Evolutionary conservation across 2,888 invertebrate genomes (phyloP), one percentile per base, ranked within the genome.

Genomic region (Alsophila aescularia): DNA sequence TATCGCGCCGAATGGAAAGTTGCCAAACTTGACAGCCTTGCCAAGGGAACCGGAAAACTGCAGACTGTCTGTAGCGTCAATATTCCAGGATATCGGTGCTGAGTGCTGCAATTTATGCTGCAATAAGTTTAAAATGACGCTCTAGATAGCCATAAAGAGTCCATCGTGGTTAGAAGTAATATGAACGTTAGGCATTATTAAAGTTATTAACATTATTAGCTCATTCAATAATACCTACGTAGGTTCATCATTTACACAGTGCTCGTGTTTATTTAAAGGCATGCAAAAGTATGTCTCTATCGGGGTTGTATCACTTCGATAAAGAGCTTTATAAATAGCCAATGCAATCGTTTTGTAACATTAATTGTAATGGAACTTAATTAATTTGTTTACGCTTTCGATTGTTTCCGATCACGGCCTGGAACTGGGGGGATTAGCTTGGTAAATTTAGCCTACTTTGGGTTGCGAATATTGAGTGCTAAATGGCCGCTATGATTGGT

Each of bases 341-440:
- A 62, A 57, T 64, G 62, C 60, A 60, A 35, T 35, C 37, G 35
- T 49, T 12, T 27, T 13, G 41, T 44, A 13, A 44, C 34, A 52
- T 16, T 42, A 31, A 54, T 45, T 35, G 24, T 37, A 47, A 58
- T 41, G 35, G 32, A 35, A 61, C 54, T 50, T 62, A 62, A 66
- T 71, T 66, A 69, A 65, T 68, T 72, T 70, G 72, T 72, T 69
- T 72, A 71, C 72, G 69, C 73, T 72, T 73, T 73, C 70, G 45
- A 45, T 47, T 3, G 54, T 13, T 54, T 58, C 52, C 55, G 44
- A 53, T 35, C 44, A 41, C 39, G 37, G 18, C 55, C 32, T n/a
- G 53, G 40, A 7, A 18, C 15, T 14, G 29, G 34, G 21, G 44
- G 39, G 21, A 39, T 24, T 40, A 34, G 16, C 9, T 5, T 21